Evolutionary conservation across 2,888 invertebrate genomes (phyloP), one percentile per base, ranked within the genome.

Genomic region (Trachelus tabidus): DNA sequence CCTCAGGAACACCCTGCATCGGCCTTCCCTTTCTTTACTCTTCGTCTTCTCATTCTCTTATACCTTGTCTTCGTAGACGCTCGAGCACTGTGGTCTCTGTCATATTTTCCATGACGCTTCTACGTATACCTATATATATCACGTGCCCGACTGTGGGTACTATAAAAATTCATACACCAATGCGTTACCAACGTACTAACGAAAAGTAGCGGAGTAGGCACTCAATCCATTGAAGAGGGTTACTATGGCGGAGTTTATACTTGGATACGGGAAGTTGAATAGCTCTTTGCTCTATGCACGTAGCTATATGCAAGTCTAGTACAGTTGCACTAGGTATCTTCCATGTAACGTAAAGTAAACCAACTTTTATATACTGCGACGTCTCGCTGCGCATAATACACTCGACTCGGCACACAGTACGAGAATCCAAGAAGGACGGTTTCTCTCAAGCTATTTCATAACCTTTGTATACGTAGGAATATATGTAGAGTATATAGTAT

Each of bases 361-460:
- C 85, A 85, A 90, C 87, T 90, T 90, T 89, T 89, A 87, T 89
- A 84, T 87, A 87, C 86, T 76, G 79, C 77, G 81, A 86, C 84
- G 85, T 86, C 84, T 84, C 83, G 81, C 83, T 83, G 84, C 82
- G 86, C 84, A 85, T 86, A 86, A 87, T 87, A 86, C 86, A 87
- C 85, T 86, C 83, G 82, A 83, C 83, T 81, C 82, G 77, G 83
- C 83, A 83, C 83, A 85, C 85, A 88, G 87, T 84, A 81, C 85
- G 83, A 35, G 85, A 87, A 85, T 85, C 81, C 85, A 69, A 76
- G 69, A 56, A 56, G 9, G 56, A 56, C 56, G 23, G 56, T 56
- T 56, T 56, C 56, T 56, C 56, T 56, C 9, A 9, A 56, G 56
- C 56, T 56, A 56, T 56, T 15, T 56, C 56, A 56, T 56, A 56